A percentile compares a stretch with the other conserved stretches of the same genome.
Evolutionary conservation across 2,113 vertebrate species (phyloP).

Genomic region (Aviceda subcristata): DNA sequence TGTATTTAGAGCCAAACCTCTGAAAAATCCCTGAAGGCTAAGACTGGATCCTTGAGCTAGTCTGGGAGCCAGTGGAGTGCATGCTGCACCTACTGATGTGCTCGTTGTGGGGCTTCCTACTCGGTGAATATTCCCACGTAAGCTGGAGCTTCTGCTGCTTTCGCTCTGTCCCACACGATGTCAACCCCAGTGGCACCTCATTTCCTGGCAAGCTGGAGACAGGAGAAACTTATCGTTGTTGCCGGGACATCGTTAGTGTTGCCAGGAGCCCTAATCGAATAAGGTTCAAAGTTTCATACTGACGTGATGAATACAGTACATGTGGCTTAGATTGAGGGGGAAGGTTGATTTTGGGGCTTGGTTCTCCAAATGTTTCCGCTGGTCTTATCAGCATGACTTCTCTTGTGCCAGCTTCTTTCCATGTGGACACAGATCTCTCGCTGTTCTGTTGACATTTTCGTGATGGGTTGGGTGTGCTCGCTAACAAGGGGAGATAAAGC

Average conservation of each 20-base stretch:
- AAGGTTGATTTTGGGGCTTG: neutral
- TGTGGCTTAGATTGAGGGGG: neutral
- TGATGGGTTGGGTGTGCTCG: neutral
- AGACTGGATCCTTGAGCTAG: neutral
- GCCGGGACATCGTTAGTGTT: neutral
- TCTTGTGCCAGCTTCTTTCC: neutral
- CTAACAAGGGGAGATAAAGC: neutral
- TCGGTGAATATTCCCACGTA: accelerated
- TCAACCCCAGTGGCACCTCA: neutral
- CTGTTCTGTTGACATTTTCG: neutral
- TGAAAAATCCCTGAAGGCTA: neutral
- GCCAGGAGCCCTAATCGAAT: neutral
- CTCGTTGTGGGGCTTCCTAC: neutral
- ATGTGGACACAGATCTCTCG: neutral
- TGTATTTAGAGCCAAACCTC: neutral
- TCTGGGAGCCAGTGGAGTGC: neutral
- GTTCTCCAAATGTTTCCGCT: neutral
- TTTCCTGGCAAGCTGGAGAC: neutral
- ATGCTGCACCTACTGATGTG: neutral
- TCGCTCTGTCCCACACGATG: neutral
- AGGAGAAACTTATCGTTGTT: neutral
- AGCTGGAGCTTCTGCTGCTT: neutral
- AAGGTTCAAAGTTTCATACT: neutral
- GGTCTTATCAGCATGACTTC: neutral
- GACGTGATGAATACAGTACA: neutral